phyloP scores from a whole-genome alignment of 2,797 vertebrate genomes.

The Muscicapa comitata region DNA sequence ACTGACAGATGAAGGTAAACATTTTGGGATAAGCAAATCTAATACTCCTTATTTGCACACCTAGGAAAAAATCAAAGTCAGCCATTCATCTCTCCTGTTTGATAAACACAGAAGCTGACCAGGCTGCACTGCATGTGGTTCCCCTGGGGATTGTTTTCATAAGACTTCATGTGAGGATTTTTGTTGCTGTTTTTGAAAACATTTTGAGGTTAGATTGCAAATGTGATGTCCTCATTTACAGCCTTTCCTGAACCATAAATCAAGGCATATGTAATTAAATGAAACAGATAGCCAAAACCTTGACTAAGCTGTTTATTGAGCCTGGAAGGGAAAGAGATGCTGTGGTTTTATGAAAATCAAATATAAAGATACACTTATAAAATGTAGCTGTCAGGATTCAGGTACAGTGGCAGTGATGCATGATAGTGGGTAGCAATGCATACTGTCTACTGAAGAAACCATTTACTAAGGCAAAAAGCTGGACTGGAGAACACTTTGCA shows the following conservation, averaged over 20 bases:
- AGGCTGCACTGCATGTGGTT: neutral
- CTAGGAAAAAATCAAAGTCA: slow-evolving; percentile 58
- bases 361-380: slow-evolving; percentile 21
- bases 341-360: slow-evolving; percentile 16
- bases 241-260: slow-evolving; percentile 57
- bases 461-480: neutral
- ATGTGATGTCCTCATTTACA: slow-evolving; percentile 54
- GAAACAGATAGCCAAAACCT: slow-evolving; percentile 54
- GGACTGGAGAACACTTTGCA: neutral
- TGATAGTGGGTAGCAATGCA: neutral
- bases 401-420: neutral
- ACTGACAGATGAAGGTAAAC: slow-evolving; percentile 51
- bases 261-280: slow-evolving; percentile 51
- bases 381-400: neutral
- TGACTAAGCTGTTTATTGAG: slow-evolving; percentile 55
- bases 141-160: slow-evolving; percentile 33
- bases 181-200: slow-evolving; percentile 55
- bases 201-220: slow-evolving; percentile 45
- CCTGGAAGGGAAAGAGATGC: neutral
- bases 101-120: slow-evolving; percentile 38
- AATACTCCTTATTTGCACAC: slow-evolving; percentile 50
- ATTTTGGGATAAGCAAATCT: slow-evolving; percentile 46
- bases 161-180: slow-evolving; percentile 53
- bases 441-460: neutral
- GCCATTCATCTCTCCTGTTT: slow-evolving; percentile 54